Percentiles rank a stretch among this genome's conserved stretches.
Conservation (phyloP, 2,888 invertebrate species). For the Agrochola litura region DNA sequence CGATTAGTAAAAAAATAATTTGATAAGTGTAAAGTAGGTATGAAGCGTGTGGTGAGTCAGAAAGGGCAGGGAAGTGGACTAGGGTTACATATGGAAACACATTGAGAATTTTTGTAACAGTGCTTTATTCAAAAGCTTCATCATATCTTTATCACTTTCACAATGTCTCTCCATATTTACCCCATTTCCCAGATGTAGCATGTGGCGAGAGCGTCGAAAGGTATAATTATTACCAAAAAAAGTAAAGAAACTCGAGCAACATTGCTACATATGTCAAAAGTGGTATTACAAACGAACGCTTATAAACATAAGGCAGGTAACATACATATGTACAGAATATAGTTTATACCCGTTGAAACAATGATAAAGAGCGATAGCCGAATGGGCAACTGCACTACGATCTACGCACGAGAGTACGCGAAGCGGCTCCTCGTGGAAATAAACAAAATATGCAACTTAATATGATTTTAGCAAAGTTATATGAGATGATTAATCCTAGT, state of each 20-base stretch:
- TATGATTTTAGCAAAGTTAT: constrained; percentile 81
- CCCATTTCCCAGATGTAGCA: constrained; percentile 92
- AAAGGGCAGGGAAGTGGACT: constrained; percentile 79
- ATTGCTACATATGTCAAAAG: constrained; percentile 91
- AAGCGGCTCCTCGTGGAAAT: constrained; percentile 63
- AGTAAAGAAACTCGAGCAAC: constrained; percentile 86
- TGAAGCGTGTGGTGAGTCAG: constrained; percentile 66
- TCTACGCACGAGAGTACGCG: constrained; percentile 63
- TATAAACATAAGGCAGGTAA: constrained; percentile 90
- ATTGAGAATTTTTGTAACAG: constrained; percentile 92
- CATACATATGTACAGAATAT: constrained; percentile 88
- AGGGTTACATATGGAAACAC: constrained; percentile 92
- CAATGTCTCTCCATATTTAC: constrained; percentile 93
- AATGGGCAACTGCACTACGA: constrained; percentile 75
- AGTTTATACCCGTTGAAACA: constrained; percentile 86
- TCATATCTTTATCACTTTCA: constrained; percentile 91
- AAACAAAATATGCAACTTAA: constrained; percentile 77
- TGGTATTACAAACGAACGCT: constrained; percentile 91
- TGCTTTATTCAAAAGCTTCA: constrained; percentile 92
- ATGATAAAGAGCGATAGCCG: constrained; percentile 88
- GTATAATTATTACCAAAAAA: constrained; percentile 83
- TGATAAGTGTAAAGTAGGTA: constrained; percentile 58
- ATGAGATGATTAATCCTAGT: constrained; percentile 81
- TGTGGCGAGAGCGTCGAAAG: constrained; percentile 87
- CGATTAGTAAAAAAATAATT: constrained; percentile 66